Evolutionary conservation across 2,113 vertebrate genomes (phyloP).

Genomic region (Corapipo altera): DNA sequence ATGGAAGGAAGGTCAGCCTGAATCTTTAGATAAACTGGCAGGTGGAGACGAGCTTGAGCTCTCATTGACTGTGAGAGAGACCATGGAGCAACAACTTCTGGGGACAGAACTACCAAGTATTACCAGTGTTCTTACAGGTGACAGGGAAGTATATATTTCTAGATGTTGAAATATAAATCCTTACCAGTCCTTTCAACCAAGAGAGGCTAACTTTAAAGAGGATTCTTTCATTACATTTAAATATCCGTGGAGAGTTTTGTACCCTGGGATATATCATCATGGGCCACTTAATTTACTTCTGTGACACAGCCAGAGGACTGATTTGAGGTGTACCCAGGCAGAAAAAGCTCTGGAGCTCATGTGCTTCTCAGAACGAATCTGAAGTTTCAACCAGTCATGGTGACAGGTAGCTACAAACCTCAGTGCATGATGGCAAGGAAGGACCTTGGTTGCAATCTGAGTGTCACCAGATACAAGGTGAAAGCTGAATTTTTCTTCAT

Average conservation of each 20-base stretch:
- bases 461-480: not conserved
- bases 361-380: not conserved
- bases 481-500: not conserved
- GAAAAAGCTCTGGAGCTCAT: not conserved
- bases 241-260: not conserved
- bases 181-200: not conserved
- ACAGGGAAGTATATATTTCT: not conserved
- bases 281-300: not conserved
- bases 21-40: not conserved
- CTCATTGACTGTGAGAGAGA: not conserved
- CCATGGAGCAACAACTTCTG: rapidly evolving
- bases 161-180: not conserved
- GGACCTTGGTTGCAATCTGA: not conserved
- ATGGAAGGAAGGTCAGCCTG: not conserved
- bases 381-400: not conserved
- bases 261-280: not conserved
- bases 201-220: not conserved
- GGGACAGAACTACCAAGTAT: not conserved
- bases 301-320: not conserved
- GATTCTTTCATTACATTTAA: not conserved
- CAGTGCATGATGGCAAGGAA: rapidly evolving
- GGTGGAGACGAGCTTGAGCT: not conserved
- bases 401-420: not conserved
- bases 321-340: not conserved
- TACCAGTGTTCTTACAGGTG: not conserved